Evolutionary conservation across 1,140 invertebrate species (phyloP).

Genomic region (Drosophila bocqueti): DNA sequence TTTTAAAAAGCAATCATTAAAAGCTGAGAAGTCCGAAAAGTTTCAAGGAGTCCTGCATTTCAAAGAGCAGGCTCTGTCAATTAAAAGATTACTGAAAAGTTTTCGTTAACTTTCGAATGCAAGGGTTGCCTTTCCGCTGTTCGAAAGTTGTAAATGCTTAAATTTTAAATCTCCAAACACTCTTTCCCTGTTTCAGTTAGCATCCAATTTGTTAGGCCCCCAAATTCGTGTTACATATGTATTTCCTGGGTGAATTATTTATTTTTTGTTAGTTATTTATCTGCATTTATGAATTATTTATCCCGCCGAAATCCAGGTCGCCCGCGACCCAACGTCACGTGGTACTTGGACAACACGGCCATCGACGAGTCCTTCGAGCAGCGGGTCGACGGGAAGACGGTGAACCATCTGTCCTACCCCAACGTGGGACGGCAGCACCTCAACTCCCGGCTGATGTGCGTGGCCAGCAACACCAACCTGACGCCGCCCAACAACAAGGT

Average conservation of each 20-base stretch:
- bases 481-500: conserved; percentile 90
- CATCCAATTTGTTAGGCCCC: background rate
- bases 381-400: conserved; percentile 88
- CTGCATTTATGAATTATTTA: conserved; percentile 16
- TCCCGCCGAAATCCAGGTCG: conserved; percentile 86
- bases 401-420: conserved; percentile 91
- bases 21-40: background rate
- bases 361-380: conserved; percentile 93
- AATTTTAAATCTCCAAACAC: conserved; percentile 6
- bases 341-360: conserved; percentile 93
- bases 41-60: background rate
- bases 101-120: background rate
- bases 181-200: background rate
- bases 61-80: conserved; percentile 3
- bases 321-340: conserved; percentile 91
- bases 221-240: background rate
- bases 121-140: conserved; percentile 11
- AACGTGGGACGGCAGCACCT: conserved; percentile 91
- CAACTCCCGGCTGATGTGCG: conserved; percentile 91
- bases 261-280: conserved; percentile 9
- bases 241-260: conserved; percentile 7
- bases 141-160: conserved; percentile 11
- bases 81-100: conserved; percentile 15
- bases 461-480: conserved; percentile 94
- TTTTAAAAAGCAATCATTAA: conserved; percentile 5